Evolutionary conservation across 2,797 vertebrate genomes (phyloP).

Genomic region (Neostethus bicornis): DNA sequence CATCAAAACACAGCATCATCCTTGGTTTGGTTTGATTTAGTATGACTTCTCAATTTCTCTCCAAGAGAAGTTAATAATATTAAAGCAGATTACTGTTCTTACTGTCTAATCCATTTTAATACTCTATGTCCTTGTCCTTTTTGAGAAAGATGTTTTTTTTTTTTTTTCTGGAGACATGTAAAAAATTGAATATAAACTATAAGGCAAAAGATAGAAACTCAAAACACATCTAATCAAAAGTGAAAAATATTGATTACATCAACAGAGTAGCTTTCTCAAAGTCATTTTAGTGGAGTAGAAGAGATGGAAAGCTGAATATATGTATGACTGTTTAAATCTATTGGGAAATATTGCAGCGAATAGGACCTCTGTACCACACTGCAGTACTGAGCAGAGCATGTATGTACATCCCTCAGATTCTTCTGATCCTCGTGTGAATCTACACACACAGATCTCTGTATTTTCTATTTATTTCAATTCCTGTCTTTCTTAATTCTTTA

Average conservation of each 20-base stretch:
- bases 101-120: background rate
- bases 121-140: background rate
- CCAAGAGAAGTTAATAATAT: background rate
- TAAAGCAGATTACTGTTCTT: background rate
- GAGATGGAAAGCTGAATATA: conserved; percentile 6
- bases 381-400: background rate
- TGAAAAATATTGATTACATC: conserved; percentile 12
- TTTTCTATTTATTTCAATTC: background rate
- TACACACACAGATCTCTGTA: background rate
- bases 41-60: background rate
- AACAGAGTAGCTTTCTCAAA: conserved; percentile 7
- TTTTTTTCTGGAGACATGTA: background rate
- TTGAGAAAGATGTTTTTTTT: background rate
- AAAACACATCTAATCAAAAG: background rate
- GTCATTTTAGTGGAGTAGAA: background rate
- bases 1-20: background rate
- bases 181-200: background rate
- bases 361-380: background rate
- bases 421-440: conserved; percentile 14
- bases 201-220: background rate
- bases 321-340: conserved; percentile 9
- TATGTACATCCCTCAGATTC: conserved; percentile 4
- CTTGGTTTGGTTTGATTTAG: conserved; percentile 4
- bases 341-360: background rate
- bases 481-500: conserved; percentile 9